These are phyloP conservation scores for Abscondita cerata DNA, from an alignment of 2,888 invertebrate genomes.

Conservation along the genomic window DNA sequence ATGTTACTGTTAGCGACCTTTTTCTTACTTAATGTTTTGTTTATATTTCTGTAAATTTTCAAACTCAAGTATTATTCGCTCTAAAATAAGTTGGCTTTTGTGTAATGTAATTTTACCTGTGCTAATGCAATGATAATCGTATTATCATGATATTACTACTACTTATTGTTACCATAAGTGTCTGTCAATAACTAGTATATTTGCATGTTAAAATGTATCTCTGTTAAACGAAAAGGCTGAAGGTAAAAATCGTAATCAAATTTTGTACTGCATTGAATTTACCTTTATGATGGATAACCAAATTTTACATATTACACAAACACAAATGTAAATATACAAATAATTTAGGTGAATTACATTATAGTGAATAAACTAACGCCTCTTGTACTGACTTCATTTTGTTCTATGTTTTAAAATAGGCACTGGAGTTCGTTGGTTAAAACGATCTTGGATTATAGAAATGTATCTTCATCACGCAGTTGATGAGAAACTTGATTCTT, in stretches of 20 bases:
- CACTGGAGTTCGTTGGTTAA: too few relatives aligned
- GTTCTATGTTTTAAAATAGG: not conserved
- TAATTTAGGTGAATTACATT: not conserved
- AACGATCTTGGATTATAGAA: too few relatives aligned
- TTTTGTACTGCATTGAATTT: not conserved
- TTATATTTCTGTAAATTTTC: constrained; percentile 1
- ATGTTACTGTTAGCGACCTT: not conserved
- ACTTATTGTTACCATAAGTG: not conserved
- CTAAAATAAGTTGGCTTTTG: not conserved
- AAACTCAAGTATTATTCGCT: not conserved
- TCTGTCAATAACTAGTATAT: constrained; percentile 4
- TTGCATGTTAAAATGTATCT: constrained; percentile 4
- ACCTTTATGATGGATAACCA: not conserved
- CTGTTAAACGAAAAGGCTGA: constrained; percentile 10
- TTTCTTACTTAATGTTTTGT: constrained; percentile 7
- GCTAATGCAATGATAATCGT: not conserved
- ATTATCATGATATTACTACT: not conserved
- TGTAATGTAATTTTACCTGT: not conserved
- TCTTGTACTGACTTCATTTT: not conserved
- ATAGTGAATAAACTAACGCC: not conserved
- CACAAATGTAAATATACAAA: not conserved
- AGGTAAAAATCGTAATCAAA: not conserved
- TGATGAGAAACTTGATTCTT: too few relatives aligned
- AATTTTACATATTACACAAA: not conserved
- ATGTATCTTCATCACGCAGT: too few relatives aligned